Percentiles rank a stretch among this genome's conserved stretches.
phyloP scores from a whole-genome alignment of 2,113 vertebrate species.

The Shinisaurus crocodilurus region DNA sequence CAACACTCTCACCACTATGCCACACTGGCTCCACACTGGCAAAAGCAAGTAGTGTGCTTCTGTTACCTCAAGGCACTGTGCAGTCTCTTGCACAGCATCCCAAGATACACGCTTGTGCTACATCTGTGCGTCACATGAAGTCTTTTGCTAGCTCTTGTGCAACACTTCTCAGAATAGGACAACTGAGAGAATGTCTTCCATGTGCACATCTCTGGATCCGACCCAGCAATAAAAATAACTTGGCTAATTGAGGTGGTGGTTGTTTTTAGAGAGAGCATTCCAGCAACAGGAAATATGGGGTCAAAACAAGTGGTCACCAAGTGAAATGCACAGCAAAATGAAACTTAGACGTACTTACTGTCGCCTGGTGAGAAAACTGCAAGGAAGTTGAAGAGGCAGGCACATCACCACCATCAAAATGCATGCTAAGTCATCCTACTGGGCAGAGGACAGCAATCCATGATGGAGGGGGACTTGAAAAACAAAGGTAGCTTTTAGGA shows the following conservation, averaged over 20 bases:
- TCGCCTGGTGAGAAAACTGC: neutral
- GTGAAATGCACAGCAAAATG: neutral
- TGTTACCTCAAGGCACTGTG: neutral
- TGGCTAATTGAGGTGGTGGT: neutral
- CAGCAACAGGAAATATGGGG: neutral
- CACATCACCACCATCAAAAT: conserved; percentile 31
- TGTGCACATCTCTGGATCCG: neutral
- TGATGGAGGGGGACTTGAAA: conserved; percentile 13
- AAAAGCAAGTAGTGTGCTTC: neutral
- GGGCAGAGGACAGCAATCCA: conserved; percentile 27
- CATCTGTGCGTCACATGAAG: neutral
- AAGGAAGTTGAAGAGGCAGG: neutral
- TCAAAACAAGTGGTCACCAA: neutral
- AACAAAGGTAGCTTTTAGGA: conserved; percentile 25
- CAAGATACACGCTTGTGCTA: neutral
- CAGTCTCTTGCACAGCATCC: neutral
- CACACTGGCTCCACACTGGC: no score
- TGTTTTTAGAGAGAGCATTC: neutral
- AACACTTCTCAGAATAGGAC: neutral
- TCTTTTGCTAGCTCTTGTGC: neutral
- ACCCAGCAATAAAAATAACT: neutral
- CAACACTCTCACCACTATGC: no score
- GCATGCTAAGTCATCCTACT: conserved; percentile 32
- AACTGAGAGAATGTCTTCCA: neutral
- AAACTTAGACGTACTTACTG: conserved; percentile 16